Base-by-base conservation (phyloP, 92 coral and sea anemone genomes). In the Parazoanthus darwini region DNA sequence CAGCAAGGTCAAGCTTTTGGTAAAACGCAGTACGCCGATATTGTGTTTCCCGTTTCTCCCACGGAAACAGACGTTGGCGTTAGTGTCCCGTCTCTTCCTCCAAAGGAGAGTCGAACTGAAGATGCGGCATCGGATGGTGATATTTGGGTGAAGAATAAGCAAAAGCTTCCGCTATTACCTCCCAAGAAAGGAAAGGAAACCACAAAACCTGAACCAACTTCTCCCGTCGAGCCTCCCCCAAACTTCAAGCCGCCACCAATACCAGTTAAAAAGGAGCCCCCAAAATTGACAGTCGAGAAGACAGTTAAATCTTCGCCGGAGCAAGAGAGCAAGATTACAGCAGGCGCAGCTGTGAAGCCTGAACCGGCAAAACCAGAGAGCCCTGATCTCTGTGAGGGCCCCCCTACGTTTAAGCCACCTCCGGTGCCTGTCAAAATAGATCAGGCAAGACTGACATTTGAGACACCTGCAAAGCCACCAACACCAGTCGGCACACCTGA, bases 21-120 rank as follows among this genome's bases (percentile, higher is more conserved):
- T 36, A 92, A 92, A 78, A 97, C 99, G 23, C 95, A 94, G 18
- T 97, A 97, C 78, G 96, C 96, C 0, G 99, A 95, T 71, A 97
- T 97, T 26, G 94, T 92, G 38, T 66, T 97, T 37, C 96, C 96
- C 11, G 9, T 74, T 1, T 58, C 82, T 38, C 83, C 85, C 70
- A 56, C 85, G 33, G 94, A 91, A 65, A 81, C 76, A 13, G 76
- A 81, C 0, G 81, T 35, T 54, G 59, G 77, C 6, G 89, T 65
- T 33, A 88, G 88, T 10, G 78, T 89, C 6, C 98, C 98, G 3
- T 86, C 88, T 3, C 90, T 92, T 46, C 98, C 96, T 23, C 88
- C 74, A 15, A 93, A 93, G 82, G 89, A 86, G 56, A 79, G 73
- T 74, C 89, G 89, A 58, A 89, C 67, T 42, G 89, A 71, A 33